Conservation (phyloP, 2,797 vertebrate genomes). For the Tokudaia muenninki region DNA sequence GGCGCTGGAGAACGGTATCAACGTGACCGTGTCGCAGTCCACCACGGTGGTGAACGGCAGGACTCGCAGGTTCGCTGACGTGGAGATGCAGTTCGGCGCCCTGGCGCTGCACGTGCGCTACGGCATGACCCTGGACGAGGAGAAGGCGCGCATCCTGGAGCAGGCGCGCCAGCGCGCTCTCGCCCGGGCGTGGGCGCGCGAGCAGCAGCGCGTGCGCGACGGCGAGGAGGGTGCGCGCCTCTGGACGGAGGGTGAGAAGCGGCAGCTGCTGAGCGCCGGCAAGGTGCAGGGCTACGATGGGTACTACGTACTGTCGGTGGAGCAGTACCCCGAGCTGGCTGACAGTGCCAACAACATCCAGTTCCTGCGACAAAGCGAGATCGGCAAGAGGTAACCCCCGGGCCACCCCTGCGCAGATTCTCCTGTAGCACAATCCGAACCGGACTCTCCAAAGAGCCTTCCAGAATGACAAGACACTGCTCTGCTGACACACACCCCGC, state of each 20-base stretch:
- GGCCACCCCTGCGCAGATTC: slow-evolving; percentile 91
- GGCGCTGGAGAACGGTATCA: slow-evolving; percentile 97
- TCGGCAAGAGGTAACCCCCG: slow-evolving; percentile 99
- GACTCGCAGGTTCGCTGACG: slow-evolving; percentile 98
- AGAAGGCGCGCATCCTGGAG: slow-evolving; percentile 96
- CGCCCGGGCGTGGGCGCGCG: slow-evolving; percentile 95
- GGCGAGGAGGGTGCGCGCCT: slow-evolving; percentile 97
- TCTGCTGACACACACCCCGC: slow-evolving; percentile 53
- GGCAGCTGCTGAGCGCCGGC: slow-evolving; percentile 96
- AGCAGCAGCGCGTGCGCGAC: slow-evolving; percentile 96
- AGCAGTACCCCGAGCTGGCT: slow-evolving; percentile 99
- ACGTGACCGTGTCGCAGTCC: slow-evolving; percentile 98
- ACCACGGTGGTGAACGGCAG: slow-evolving; percentile 97
- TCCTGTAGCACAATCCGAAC: slow-evolving; percentile 95
- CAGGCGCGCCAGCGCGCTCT: slow-evolving; percentile 97
- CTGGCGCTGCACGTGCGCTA: slow-evolving; percentile 97
- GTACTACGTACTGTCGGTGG: slow-evolving; percentile 99
- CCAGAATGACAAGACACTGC: slow-evolving; percentile 88
- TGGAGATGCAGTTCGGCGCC: slow-evolving; percentile 95
- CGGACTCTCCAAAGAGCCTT: slow-evolving; percentile 91
- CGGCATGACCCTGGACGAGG: slow-evolving; percentile 97
- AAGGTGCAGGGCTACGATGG: slow-evolving; percentile 98
- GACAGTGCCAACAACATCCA: slow-evolving; percentile 99
- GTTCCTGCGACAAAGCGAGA: slow-evolving; percentile 99
- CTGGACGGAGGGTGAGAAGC: slow-evolving; percentile 99